Conservation (phyloP, 2,113 vertebrate genomes). For the Cathartes aura region DNA sequence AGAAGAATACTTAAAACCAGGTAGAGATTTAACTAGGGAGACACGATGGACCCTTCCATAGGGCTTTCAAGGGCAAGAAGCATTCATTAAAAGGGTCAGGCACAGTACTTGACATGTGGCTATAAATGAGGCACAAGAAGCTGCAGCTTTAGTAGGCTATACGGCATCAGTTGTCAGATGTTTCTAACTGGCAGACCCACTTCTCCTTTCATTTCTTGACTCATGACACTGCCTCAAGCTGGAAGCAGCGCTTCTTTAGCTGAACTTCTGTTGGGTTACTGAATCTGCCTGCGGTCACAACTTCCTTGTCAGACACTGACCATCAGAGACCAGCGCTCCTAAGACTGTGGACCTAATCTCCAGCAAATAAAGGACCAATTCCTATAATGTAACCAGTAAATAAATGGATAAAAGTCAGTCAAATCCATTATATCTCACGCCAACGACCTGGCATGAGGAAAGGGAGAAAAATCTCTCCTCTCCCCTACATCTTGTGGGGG, state of each 20-base stretch:
- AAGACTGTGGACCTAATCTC: neutral
- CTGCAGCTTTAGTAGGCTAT: neutral
- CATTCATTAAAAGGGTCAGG: neutral
- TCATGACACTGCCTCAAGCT: neutral
- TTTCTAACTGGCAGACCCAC: neutral
- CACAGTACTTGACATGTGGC: neutral
- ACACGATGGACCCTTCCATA: neutral
- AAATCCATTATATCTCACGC: neutral
- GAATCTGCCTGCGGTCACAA: neutral
- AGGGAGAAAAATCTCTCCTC: neutral
- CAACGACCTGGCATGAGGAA: neutral
- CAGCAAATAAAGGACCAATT: neutral
- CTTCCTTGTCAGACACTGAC: neutral
- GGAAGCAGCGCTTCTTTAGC: neutral
- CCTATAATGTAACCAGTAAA: neutral
- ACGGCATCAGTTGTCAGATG: neutral
- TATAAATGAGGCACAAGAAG: neutral
- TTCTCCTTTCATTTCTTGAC: neutral
- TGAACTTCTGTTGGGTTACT: neutral
- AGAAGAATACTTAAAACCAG: neutral
- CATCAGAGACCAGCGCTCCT: neutral
- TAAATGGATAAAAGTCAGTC: neutral
- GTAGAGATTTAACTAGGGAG: neutral
- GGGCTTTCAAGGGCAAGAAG: neutral
- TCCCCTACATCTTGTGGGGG: neutral